These are phyloP conservation scores for Chloromyia formosa DNA, from an alignment of 2,888 invertebrate species.

Conservation along the genomic window DNA sequence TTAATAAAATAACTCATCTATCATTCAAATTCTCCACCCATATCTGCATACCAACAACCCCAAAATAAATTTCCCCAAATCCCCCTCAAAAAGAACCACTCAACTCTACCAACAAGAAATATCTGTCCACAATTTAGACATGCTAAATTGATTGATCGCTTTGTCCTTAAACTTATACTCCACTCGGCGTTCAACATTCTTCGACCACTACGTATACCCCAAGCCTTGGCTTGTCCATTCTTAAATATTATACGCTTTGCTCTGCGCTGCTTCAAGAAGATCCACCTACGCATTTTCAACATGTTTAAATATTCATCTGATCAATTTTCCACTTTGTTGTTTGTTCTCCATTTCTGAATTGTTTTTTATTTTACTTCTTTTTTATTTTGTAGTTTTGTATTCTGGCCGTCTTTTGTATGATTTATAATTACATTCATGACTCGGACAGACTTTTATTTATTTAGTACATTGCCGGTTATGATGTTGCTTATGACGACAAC, in stretches of 20 bases:
- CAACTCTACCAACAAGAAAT: constrained; percentile 30
- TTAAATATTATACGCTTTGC: neutral
- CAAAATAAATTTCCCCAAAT: too few species aligned
- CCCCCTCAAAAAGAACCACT: too few species aligned
- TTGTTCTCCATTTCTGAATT: neutral
- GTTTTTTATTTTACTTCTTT: too few species aligned
- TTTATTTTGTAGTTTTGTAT: neutral
- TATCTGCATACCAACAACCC: too few species aligned
- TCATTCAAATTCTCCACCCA: too few species aligned
- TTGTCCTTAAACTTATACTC: constrained; percentile 42
- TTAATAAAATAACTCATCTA: too few species aligned
- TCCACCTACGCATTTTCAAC: constrained; percentile 34
- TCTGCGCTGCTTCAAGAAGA: constrained; percentile 6
- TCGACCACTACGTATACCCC: neutral
- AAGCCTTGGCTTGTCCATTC: neutral
- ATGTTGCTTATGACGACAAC: constrained; percentile 17
- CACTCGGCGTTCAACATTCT: neutral
- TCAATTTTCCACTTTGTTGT: constrained; percentile 40
- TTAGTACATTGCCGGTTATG: constrained; percentile 35
- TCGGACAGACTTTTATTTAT: constrained; percentile 38
- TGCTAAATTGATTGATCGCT: constrained; percentile 50
- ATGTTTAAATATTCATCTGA: constrained; percentile 33
- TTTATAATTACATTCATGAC: constrained; percentile 43
- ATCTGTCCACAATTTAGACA: constrained; percentile 45
- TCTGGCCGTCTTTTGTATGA: constrained; percentile 23